phyloP scores from a whole-genome alignment of 35 echinoderm and acorn worm species.

The Ophioderma brevispina region DNA sequence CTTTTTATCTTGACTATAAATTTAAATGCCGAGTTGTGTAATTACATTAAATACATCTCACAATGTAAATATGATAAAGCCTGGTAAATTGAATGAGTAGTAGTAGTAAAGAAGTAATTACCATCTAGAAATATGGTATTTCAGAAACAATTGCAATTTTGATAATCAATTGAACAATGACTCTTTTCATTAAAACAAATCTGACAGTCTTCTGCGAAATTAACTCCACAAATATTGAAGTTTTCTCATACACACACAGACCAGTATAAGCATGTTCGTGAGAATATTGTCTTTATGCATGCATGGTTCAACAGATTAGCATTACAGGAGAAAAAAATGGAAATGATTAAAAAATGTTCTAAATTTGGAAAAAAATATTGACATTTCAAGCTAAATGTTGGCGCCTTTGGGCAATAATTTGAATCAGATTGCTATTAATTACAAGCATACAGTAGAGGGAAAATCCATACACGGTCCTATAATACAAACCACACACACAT shows the following conservation, averaged over 20 bases:
- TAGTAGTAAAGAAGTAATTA: background rate
- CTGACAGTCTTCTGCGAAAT: too few relatives aligned
- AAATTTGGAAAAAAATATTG: slow-evolving; percentile 1
- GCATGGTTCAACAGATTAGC: too few relatives aligned
- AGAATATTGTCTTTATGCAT: background rate
- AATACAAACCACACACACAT: background rate
- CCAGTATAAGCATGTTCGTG: too few relatives aligned
- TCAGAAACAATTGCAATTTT: background rate
- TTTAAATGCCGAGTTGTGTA: background rate
- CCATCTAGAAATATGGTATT: background rate
- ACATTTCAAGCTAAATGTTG: background rate
- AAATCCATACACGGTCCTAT: background rate
- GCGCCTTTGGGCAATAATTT: background rate
- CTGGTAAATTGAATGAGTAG: background rate
- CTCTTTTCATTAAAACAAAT: too few relatives aligned
- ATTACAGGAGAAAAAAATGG: too few relatives aligned
- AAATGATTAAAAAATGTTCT: background rate
- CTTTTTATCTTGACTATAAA: background rate
- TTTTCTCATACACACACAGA: too few relatives aligned
- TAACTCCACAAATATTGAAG: too few relatives aligned
- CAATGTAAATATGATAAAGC: background rate
- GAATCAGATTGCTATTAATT: background rate
- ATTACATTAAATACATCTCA: background rate
- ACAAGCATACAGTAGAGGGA: background rate
- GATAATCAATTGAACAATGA: background rate